Percentiles rank a stretch among this genome's conserved stretches.
Conservation (phyloP, 1,140 invertebrate species). For the Hetaerina americana region DNA sequence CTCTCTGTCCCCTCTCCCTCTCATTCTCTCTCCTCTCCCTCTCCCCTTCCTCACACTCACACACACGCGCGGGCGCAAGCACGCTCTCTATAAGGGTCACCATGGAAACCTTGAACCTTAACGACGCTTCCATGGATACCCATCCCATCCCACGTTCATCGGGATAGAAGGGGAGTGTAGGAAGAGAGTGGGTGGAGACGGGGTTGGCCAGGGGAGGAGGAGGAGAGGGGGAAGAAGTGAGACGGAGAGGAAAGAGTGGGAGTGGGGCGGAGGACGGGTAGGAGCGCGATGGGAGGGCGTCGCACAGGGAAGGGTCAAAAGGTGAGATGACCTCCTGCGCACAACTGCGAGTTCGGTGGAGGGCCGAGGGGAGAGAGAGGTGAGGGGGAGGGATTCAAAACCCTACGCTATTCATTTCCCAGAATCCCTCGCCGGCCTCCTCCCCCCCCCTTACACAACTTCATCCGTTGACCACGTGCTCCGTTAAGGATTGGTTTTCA, state of each 20-base stretch:
- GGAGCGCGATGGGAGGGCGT: background rate
- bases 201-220: background rate
- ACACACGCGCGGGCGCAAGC: background rate
- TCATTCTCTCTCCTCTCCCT: background rate
- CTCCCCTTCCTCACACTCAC: background rate
- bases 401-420: background rate
- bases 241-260: too few relatives aligned
- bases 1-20: background rate
- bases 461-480: too few relatives aligned
- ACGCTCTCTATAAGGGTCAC: background rate
- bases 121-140: background rate
- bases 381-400: background rate
- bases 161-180: too few relatives aligned
- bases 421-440: background rate
- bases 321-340: background rate
- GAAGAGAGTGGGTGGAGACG: too few relatives aligned
- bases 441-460: background rate
- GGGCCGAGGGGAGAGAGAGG: too few relatives aligned
- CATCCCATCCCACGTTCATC: too few relatives aligned
- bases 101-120: background rate
- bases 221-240: background rate
- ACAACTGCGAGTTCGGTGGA: too few relatives aligned
- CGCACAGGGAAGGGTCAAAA: background rate
- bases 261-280: background rate
- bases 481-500: background rate